Percentiles rank a stretch among this genome's conserved stretches.
Evolutionary conservation across 2,113 vertebrate species (phyloP).

Genomic region (Leptobrachium ailaonicum): DNA sequence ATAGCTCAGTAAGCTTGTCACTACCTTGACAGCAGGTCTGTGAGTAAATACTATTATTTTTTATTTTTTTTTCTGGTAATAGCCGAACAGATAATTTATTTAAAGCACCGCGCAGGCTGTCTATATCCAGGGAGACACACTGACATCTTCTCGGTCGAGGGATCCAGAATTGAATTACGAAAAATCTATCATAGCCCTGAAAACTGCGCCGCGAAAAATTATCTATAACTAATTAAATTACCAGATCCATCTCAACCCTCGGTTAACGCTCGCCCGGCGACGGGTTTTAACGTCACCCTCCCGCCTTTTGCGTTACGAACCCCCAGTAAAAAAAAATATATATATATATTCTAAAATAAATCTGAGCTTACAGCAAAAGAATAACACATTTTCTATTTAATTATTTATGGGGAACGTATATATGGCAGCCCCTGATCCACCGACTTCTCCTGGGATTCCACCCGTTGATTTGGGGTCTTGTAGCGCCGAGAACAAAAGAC

Average conservation of each 20-base stretch:
- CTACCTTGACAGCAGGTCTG: neutral
- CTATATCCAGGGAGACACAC: neutral
- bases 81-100: neutral
- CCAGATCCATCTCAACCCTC: too few species aligned
- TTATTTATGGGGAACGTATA: conserved; percentile 2
- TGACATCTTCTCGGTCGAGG: neutral
- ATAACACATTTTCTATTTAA: neutral
- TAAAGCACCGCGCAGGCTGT: neutral
- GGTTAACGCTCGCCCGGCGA: too few species aligned
- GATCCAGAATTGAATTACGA: neutral
- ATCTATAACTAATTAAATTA: too few species aligned
- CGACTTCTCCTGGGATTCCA: neutral
- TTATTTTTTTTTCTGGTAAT: neutral
- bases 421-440: neutral
- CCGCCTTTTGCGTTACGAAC: too few species aligned
- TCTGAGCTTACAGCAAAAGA: too few species aligned
- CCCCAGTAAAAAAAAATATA: too few species aligned
- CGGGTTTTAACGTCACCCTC: too few species aligned
- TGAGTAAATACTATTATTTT: conserved; percentile 2
- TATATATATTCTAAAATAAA: too few species aligned
- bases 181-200: neutral
- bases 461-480: conserved; percentile 24
- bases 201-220: neutral
- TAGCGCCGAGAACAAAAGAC: conserved; percentile 10
- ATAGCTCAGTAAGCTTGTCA: conserved; percentile 5